Conservation (phyloP, 1,140 invertebrate genomes). For the Drosophila baimaii region DNA sequence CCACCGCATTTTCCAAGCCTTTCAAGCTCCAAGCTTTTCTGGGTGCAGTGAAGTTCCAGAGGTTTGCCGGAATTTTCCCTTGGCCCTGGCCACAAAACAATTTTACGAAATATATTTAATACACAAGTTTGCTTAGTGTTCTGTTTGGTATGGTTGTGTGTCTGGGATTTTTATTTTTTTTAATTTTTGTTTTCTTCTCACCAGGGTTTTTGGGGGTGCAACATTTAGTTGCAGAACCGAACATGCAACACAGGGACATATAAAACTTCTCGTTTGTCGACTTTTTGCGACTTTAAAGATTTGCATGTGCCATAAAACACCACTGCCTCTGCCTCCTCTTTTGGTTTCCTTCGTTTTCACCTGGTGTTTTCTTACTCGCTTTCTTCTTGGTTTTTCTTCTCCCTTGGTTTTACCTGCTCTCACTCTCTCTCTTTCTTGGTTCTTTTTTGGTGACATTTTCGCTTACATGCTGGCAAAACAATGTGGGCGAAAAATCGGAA, state of each 20-base stretch:
- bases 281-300: conserved; percentile 63
- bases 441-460: conserved; percentile 52
- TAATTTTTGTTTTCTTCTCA: conserved; percentile 1
- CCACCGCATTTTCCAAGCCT: conserved; percentile 11
- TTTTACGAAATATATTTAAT: conserved; percentile 78
- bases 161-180: conserved; percentile 1
- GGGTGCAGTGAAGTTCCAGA: conserved; percentile 20
- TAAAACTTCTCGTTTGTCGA: conserved; percentile 26
- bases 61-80: conserved; percentile 40
- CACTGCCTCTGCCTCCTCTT: conserved; percentile 5
- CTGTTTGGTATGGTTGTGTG: background rate
- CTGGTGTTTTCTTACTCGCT: conserved; percentile 7
- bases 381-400: conserved; percentile 22
- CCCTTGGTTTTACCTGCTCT: background rate
- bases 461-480: conserved; percentile 60
- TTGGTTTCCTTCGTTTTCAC: conserved; percentile 23
- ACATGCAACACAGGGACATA: conserved; percentile 32
- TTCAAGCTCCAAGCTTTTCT: conserved; percentile 7
- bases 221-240: conserved; percentile 30
- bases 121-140: conserved; percentile 56
- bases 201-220: too few relatives aligned
- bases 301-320: conserved; percentile 31
- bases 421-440: background rate
- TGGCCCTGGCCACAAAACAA: conserved; percentile 66
- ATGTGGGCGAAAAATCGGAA: conserved; percentile 26